phyloP scores from a whole-genome alignment of 2,888 invertebrate species.

The Cantharis rufa region DNA sequence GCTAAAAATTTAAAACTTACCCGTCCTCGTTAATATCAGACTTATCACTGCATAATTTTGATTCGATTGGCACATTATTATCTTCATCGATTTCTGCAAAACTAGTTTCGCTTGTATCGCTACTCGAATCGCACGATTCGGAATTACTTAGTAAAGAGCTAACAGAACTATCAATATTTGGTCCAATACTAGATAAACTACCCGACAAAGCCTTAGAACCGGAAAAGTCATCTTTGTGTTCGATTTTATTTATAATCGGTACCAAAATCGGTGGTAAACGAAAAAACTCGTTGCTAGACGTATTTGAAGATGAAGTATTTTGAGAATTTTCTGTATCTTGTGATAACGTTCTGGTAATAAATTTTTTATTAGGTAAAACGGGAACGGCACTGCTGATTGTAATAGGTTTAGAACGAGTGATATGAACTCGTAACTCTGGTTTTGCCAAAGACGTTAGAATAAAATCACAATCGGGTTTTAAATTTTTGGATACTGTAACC shows the following conservation, averaged over 20 bases:
- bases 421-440: conserved; percentile 33
- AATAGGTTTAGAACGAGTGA: conserved; percentile 14
- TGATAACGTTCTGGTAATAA: conserved; percentile 47
- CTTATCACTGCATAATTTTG: background rate
- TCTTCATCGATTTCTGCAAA: conserved; percentile 41
- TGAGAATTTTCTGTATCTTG: conserved; percentile 63
- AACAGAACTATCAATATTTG: conserved; percentile 66
- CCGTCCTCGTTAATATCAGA: background rate
- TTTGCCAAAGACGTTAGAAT: conserved; percentile 51
- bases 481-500: conserved; percentile 45
- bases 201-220: conserved; percentile 54
- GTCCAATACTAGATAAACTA: conserved; percentile 72
- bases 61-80: background rate
- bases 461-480: conserved; percentile 53
- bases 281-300: conserved; percentile 60
- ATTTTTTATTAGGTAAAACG: conserved; percentile 59
- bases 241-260: conserved; percentile 69
- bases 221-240: conserved; percentile 46
- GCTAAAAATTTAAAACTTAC: background rate
- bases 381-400: conserved; percentile 42
- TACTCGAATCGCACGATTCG: conserved; percentile 24
- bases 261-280: conserved; percentile 73
- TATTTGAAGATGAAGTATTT: conserved; percentile 59
- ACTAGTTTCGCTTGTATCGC: conserved; percentile 39
- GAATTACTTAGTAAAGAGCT: conserved; percentile 51